A percentile compares a stretch with the other conserved stretches of the same genome.
phyloP scores from a whole-genome alignment of 2,888 invertebrate genomes.

The Salticus scenicus region DNA sequence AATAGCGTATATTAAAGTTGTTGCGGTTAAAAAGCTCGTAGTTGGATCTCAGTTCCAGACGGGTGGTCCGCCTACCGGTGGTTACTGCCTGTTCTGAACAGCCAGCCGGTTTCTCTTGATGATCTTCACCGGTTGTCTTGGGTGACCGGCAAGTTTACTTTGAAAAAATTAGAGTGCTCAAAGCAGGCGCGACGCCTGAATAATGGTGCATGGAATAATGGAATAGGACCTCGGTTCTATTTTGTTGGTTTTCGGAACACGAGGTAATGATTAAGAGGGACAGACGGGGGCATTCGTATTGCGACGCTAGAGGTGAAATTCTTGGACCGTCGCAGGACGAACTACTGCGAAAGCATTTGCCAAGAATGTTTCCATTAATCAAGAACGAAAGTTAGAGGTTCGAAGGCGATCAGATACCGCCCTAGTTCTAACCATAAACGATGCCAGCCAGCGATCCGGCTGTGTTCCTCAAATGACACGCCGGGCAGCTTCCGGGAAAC shows the following conservation, averaged over 20 bases:
- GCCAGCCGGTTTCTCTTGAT: conserved; percentile 66
- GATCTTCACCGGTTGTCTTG: conserved; percentile 55
- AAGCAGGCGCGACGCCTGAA: conserved; percentile 52
- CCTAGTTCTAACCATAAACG: conserved; percentile 81
- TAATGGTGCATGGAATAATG: conserved; percentile 59
- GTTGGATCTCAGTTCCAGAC: conserved; percentile 78
- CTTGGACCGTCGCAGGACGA: conserved; percentile 81
- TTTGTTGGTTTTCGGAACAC: conserved; percentile 46
- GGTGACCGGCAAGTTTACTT: conserved; percentile 53
- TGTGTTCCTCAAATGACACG: conserved; percentile 80
- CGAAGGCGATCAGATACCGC: conserved; percentile 83
- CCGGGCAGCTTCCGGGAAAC: conserved; percentile 80
- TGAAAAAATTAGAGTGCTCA: conserved; percentile 56
- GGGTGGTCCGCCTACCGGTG: conserved; percentile 26
- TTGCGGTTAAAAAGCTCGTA: conserved; percentile 83
- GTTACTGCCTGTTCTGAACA: conserved; percentile 21
- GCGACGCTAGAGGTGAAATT: conserved; percentile 80
- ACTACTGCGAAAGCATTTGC: conserved; percentile 83
- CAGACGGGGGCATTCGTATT: conserved; percentile 74
- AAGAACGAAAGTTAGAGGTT: conserved; percentile 83
- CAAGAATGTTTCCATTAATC: conserved; percentile 83
- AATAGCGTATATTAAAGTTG: conserved; percentile 79
- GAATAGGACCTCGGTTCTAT: conserved; percentile 63
- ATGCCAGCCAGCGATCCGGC: conserved; percentile 82
- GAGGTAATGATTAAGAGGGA: no score